A percentile compares a stretch with the other conserved stretches of the same genome.
phyloP scores from a whole-genome alignment of 2,888 invertebrate genomes.

The Melanostoma scalare region DNA sequence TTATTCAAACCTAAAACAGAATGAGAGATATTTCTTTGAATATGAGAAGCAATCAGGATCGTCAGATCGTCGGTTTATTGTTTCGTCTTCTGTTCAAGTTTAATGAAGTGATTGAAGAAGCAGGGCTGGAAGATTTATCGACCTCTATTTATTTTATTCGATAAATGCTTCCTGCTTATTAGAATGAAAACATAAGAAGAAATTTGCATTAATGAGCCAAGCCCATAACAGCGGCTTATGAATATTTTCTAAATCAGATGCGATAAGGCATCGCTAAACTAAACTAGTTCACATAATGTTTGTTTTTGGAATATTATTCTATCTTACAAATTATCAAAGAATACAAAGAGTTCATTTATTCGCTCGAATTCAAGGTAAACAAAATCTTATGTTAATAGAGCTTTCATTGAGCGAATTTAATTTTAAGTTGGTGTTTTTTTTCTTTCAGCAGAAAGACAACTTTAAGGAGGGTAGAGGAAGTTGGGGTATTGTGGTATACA shows the following conservation, averaged over 20 bases:
- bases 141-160: neutral
- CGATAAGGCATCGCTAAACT: neutral
- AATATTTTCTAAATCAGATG: neutral
- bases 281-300: conserved; percentile 63
- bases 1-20: too few species aligned
- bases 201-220: conserved; percentile 48
- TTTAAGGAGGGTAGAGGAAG: neutral
- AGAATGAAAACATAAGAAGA: conserved; percentile 25
- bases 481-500: too few species aligned
- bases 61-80: too few species aligned
- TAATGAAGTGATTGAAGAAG: neutral
- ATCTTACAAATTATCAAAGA: conserved; percentile 30
- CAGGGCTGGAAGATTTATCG: neutral
- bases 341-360: conserved; percentile 38
- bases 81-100: too few species aligned
- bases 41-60: too few species aligned
- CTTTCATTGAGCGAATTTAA: conserved; percentile 20
- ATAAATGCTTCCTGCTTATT: conserved; percentile 3
- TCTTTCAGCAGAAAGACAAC: conserved; percentile 10
- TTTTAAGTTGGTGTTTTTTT: conserved; percentile 21
- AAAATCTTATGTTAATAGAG: conserved; percentile 42
- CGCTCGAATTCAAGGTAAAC: conserved; percentile 47
- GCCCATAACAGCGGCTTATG: neutral
- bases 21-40: too few species aligned
- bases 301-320: conserved; percentile 10